A percentile compares a stretch with the other conserved stretches of the same genome.
Conservation (phyloP, 1,140 invertebrate genomes). For the Hycleus cichorii region DNA sequence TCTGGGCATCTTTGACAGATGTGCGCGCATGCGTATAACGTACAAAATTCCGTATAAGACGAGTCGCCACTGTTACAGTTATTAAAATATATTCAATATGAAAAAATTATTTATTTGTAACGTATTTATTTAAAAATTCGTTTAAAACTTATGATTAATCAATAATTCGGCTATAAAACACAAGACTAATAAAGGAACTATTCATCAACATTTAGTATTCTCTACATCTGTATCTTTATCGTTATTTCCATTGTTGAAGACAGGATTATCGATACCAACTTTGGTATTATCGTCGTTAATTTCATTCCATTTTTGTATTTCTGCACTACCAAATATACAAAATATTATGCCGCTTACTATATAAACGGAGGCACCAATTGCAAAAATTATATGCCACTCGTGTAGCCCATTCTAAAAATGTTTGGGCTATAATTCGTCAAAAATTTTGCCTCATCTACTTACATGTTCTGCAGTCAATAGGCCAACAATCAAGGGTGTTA, state of each 20-base stretch:
- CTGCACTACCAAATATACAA: constrained; percentile 42
- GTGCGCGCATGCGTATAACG: too few species aligned
- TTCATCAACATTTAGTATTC: too few species aligned
- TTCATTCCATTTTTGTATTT: constrained; percentile 42
- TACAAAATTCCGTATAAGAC: too few species aligned
- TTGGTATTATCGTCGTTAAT: background rate
- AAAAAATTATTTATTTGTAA: too few species aligned
- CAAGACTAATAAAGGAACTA: too few species aligned
- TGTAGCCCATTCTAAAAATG: constrained; percentile 45
- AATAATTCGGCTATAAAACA: too few species aligned
- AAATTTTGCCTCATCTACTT: constrained; percentile 26
- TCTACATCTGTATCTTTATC: too few species aligned
- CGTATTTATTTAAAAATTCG: too few species aligned
- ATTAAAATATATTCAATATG: too few species aligned
- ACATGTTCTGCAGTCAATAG: constrained; percentile 58
- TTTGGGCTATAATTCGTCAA: background rate
- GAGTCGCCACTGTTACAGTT: too few species aligned
- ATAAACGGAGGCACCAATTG: constrained; percentile 47
- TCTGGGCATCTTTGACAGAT: too few species aligned
- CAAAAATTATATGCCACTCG: constrained; percentile 54
- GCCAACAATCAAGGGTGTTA: constrained; percentile 62
- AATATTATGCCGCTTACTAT: constrained; percentile 46
- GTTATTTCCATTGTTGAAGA: background rate
- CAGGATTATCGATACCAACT: background rate
- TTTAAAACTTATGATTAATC: too few species aligned